Evolutionary conservation across 2,888 invertebrate genomes (phyloP), one percentile per base, ranked within the genome.

Genomic region (Cerastis rubricosa): DNA sequence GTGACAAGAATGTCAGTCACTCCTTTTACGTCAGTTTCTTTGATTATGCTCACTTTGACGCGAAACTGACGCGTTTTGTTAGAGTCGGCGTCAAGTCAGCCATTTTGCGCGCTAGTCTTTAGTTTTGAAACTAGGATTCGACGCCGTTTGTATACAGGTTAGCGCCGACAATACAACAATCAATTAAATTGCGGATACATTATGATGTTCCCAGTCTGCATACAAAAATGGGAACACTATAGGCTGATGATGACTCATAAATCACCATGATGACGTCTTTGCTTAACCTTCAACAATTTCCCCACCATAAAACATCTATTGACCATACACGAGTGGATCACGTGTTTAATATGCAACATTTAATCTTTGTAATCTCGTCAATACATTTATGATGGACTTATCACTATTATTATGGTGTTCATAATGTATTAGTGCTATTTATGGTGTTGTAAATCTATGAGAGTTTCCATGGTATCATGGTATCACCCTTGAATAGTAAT

Each of bases 1-100:
- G 61, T 71, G 40, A 6, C 19, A 57, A 71, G 72, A 68, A 78
- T 29, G 67, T 76, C 80, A 76, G 51, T 61, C 35, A 63, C 17
- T 49, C 47, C 19, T 47, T 59, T 25, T 63, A 57, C n/a, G 25
- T 25, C 25, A 40, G 7, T 17, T 22, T 47, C 74, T 85, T 85
- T 85, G 87, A 80, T 74, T 73, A 76, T 25, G 68, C 64, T 74
- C 69, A 54, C 75, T 85, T 74, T 78, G 72, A 71, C 25, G 51
- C 3, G n/a, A 72, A 78, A 66, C 51, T 73, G 72, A 81, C 79
- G 61, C 68, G 69, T 72, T 83, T 71, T 83, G 83, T 71, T 7
- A 59, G 40, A 40, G 35, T 25, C 35, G 14, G 49, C 51, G 61
- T 29, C 54, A 51, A 3, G 51, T 43, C 78, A 2, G 68, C 83